phyloP scores from a whole-genome alignment of 2,113 vertebrate genomes.

The Plotosus lineatus region DNA sequence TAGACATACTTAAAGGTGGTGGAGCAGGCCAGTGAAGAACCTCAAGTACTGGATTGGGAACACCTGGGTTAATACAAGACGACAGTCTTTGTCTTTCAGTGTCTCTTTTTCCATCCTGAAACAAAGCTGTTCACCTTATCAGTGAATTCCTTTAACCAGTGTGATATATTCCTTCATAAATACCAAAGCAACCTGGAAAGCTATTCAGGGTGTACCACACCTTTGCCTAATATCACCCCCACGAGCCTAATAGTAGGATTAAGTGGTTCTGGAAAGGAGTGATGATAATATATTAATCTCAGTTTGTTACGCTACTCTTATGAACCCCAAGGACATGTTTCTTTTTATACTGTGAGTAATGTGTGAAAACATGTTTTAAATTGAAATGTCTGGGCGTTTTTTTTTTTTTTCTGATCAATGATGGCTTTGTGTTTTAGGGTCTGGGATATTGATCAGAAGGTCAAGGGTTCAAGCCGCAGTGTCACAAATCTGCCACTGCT shows the following conservation, averaged over 20 bases:
- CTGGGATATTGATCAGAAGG: too few species aligned
- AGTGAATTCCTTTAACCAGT: neutral
- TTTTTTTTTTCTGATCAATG: too few species aligned
- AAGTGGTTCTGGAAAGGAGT: too few species aligned
- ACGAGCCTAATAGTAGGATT: too few species aligned
- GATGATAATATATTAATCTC: neutral
- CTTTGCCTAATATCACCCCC: too few species aligned
- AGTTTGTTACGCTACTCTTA: neutral
- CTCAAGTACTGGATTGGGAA: neutral
- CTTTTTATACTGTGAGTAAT: neutral
- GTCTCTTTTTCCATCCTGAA: neutral
- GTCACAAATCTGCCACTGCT: too few species aligned
- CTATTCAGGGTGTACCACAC: too few species aligned
- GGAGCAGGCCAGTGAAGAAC: neutral
- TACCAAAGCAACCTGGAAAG: neutral
- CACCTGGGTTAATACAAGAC: neutral
- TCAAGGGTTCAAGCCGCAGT: too few species aligned
- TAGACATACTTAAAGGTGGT: neutral
- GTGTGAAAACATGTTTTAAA: too few species aligned
- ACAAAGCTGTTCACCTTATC: neutral
- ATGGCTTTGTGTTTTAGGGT: too few species aligned
- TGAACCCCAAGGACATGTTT: neutral
- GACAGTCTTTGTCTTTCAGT: neutral
- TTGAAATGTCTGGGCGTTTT: too few species aligned
- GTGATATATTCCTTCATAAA: neutral